phyloP scores from a whole-genome alignment of 37 sponge, comb jelly and placozoan species.

The Bolinopsis microptera region DNA sequence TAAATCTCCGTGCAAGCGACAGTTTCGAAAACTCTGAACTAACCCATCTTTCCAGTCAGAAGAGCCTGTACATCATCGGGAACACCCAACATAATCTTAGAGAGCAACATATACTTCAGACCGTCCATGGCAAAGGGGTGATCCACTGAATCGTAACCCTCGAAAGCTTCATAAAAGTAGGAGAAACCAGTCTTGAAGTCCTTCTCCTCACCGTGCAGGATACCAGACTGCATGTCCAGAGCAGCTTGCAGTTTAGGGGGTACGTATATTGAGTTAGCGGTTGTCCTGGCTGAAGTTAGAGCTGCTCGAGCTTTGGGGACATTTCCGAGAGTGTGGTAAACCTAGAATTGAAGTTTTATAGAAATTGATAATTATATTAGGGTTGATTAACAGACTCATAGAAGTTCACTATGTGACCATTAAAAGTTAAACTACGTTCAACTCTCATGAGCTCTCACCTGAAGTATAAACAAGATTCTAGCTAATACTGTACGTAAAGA shows the following conservation, averaged over 20 bases:
- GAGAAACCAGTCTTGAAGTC: constrained; percentile 97
- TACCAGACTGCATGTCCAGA: constrained; percentile 71
- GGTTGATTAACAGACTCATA: not conserved
- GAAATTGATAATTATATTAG: no score
- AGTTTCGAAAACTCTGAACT: no score
- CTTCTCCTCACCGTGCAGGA: constrained; percentile 93
- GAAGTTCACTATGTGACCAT: not conserved
- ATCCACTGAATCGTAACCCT: constrained; percentile 89
- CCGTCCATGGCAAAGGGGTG: constrained; percentile 75
- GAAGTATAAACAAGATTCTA: no score
- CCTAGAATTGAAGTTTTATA: not conserved
- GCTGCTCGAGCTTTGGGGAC: constrained; percentile 88
- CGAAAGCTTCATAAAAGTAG: constrained; percentile 98
- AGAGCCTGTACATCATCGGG: constrained; percentile 93
- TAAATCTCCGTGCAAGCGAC: no score
- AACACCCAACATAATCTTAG: constrained; percentile 90
- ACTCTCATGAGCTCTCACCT: no score
- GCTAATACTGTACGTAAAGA: no score
- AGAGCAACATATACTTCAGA: constrained; percentile 98
- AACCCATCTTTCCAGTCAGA: constrained; percentile 83
- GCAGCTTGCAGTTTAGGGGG: constrained; percentile 90
- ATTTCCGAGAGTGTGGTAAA: constrained; percentile 86
- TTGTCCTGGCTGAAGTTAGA: constrained; percentile 95
- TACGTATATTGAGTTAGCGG: constrained; percentile 96
- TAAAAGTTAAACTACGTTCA: no score